Percentiles rank a stretch among this genome's conserved stretches.
Evolutionary conservation across 2,797 vertebrate genomes (phyloP).

Genomic region (Neosilurus hyrtlii): DNA sequence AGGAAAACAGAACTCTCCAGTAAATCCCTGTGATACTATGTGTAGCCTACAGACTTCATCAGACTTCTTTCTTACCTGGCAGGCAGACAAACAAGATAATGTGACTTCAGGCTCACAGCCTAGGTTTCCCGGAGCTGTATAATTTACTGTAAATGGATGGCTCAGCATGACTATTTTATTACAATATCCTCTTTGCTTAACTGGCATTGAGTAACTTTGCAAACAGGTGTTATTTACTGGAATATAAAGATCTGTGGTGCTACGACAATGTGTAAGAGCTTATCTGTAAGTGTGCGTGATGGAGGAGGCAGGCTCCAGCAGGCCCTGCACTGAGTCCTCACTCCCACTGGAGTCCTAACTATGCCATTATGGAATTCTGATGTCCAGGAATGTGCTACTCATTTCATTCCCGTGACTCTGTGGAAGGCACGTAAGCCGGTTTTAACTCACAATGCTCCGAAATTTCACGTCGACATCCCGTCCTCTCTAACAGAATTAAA

Average conservation of each 20-base stretch:
- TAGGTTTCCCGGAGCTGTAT: neutral
- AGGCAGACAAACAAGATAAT: neutral
- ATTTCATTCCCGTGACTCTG: neutral
- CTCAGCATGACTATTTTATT: neutral
- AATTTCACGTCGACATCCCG: neutral
- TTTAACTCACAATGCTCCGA: neutral
- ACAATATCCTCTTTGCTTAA: slow-evolving; percentile 12
- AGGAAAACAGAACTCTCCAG: neutral
- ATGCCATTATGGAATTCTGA: slow-evolving; percentile 30
- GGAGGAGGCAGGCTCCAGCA: slow-evolving; percentile 31
- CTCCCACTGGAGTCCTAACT: slow-evolving; percentile 1
- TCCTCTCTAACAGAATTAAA: neutral
- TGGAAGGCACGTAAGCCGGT: neutral
- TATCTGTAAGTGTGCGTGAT: slow-evolving; percentile 1
- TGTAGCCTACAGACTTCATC: neutral
- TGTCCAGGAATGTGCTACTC: slow-evolving; percentile 31
- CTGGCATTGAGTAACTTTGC: neutral
- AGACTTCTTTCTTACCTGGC: slow-evolving; percentile 8
- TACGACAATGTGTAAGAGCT: neutral
- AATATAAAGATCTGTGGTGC: neutral
- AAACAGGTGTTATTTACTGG: slow-evolving; percentile 4
- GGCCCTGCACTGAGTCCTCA: slow-evolving; percentile 24
- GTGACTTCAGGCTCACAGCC: slow-evolving; percentile 1
- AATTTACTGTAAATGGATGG: slow-evolving; percentile 7
- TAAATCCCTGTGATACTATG: neutral